phyloP scores from a whole-genome alignment of 1,140 invertebrate species.

The Drosophila pallidifrons region DNA sequence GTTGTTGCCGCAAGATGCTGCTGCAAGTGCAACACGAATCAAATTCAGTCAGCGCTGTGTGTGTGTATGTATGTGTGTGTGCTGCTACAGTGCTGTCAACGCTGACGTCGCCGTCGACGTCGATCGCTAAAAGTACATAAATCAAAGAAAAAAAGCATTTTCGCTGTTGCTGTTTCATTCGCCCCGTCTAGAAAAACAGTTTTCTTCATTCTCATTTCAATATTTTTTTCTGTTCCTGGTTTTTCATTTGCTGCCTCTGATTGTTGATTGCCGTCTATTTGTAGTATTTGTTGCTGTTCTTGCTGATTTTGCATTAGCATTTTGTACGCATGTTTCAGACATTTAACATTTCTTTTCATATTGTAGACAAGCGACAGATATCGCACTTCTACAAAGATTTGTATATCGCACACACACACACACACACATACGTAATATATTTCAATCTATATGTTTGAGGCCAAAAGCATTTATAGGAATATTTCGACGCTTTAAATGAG shows the following conservation, averaged over 20 bases:
- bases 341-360: constrained; percentile 72
- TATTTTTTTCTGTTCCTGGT: constrained; percentile 30
- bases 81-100: constrained; percentile 17
- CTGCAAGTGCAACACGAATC: constrained; percentile 1
- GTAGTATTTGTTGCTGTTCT: constrained; percentile 42
- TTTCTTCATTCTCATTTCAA: constrained; percentile 24
- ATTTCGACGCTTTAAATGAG: constrained; percentile 56
- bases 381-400: constrained; percentile 50
- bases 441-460: constrained; percentile 38
- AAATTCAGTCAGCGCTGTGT: neutral
- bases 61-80: neutral
- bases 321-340: constrained; percentile 77
- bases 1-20: neutral
- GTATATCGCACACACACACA: constrained; percentile 2
- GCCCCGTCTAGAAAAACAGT: constrained; percentile 42
- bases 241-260: constrained; percentile 34
- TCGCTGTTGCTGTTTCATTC: constrained; percentile 35
- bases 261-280: constrained; percentile 63
- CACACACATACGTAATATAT: constrained; percentile 17
- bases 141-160: constrained; percentile 77
- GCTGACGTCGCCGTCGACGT: constrained; percentile 16
- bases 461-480: constrained; percentile 75
- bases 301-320: constrained; percentile 63
- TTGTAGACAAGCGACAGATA: constrained; percentile 72
- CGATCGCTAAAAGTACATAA: constrained; percentile 71